Evolutionary conservation across 2,113 vertebrate species (phyloP).

Genomic region (Strigops habroptila): DNA sequence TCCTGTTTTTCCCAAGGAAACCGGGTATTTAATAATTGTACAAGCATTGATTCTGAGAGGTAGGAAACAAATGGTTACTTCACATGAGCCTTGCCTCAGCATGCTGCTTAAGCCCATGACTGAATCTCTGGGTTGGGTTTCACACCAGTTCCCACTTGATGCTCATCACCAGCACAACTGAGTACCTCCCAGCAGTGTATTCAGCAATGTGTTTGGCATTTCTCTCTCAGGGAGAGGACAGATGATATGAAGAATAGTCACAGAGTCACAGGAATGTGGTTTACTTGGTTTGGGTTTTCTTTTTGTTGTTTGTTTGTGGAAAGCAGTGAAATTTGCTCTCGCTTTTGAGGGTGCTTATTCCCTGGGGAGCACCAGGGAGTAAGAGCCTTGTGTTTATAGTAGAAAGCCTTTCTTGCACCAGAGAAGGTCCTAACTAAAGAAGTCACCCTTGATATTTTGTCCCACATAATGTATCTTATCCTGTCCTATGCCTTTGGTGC

Average conservation of each 20-base stretch:
- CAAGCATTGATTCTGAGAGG: neutral
- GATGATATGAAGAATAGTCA: neutral
- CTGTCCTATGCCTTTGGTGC: neutral
- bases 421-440: neutral
- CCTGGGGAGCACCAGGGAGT: neutral
- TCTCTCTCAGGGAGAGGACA: neutral
- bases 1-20: neutral
- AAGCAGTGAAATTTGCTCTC: neutral
- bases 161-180: neutral
- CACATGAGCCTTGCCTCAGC: neutral
- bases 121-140: neutral
- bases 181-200: neutral
- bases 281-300: rapidly evolving
- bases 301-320: neutral
- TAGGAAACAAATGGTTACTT: neutral
- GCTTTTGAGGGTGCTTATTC: neutral
- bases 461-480: neutral
- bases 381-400: neutral
- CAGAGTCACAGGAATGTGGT: rapidly evolving
- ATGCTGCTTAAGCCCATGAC: neutral
- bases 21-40: neutral
- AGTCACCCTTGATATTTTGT: neutral
- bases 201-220: neutral
- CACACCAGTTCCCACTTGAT: neutral
- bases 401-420: neutral